phyloP scores from a whole-genome alignment of 1,140 invertebrate species.

The Euwallacea fornicatus region DNA sequence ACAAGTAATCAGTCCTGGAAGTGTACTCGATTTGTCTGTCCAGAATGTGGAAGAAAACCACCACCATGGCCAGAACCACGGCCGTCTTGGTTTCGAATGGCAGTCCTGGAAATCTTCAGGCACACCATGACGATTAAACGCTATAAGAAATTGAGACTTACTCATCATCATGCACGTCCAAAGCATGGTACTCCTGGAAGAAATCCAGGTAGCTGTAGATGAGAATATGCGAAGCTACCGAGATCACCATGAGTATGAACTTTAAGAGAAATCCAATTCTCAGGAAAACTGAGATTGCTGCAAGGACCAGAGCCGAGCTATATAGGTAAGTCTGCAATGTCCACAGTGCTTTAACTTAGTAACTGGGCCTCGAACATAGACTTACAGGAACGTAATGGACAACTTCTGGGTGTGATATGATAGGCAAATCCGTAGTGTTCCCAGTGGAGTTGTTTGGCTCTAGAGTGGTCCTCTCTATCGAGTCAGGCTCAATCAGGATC shows the following conservation, averaged over 20 bases:
- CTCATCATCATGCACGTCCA: slow-evolving; percentile 56
- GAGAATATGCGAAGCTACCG: slow-evolving; percentile 64
- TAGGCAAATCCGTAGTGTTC: background rate
- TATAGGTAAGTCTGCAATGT: slow-evolving; percentile 68
- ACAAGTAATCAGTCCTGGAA: slow-evolving; percentile 85
- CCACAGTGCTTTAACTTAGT: too few species aligned
- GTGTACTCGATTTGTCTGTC: slow-evolving; percentile 86
- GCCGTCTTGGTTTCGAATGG: slow-evolving; percentile 68
- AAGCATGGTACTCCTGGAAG: slow-evolving; percentile 62
- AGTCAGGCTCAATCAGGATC: slow-evolving; percentile 6
- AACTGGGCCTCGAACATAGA: too few species aligned
- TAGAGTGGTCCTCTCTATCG: background rate
- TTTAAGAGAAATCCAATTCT: slow-evolving; percentile 82
- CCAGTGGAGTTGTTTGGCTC: slow-evolving; percentile 9
- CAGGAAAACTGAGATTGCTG: slow-evolving; percentile 81
- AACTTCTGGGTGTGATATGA: slow-evolving; percentile 18
- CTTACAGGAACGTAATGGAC: slow-evolving; percentile 54
- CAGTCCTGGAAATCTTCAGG: slow-evolving; percentile 63
- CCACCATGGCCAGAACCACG: slow-evolving; percentile 63
- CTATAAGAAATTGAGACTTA: slow-evolving; percentile 54
- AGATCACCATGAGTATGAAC: slow-evolving; percentile 72
- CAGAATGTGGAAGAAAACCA: slow-evolving; percentile 70
- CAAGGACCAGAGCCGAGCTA: slow-evolving; percentile 74
- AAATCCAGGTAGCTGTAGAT: slow-evolving; percentile 64
- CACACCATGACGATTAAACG: slow-evolving; percentile 18